phyloP scores from a whole-genome alignment of 2,888 invertebrate species.

The Lucinisca nassula region DNA sequence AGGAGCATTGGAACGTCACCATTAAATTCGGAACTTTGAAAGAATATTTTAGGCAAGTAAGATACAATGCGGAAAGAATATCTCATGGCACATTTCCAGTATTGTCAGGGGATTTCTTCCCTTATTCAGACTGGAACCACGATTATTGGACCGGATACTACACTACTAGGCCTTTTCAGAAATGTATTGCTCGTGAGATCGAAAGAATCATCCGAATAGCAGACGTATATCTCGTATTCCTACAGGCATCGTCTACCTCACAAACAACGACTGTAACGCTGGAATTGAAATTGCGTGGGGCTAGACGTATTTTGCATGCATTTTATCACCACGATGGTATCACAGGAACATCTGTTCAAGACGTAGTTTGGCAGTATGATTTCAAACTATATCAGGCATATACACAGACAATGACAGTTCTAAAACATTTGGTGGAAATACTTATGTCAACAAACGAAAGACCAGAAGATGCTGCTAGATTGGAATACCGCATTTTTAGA shows the following conservation, averaged over 20 bases:
- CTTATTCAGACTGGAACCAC: constrained; percentile 95
- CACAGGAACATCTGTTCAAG: neutral
- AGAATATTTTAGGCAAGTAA: constrained; percentile 94
- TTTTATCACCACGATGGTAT: neutral
- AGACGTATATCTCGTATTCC: neutral
- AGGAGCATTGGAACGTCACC: constrained; percentile 90
- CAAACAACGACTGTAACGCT: neutral
- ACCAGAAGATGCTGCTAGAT: neutral
- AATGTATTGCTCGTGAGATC: constrained; percentile 90
- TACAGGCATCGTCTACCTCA: neutral
- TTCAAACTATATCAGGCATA: neutral
- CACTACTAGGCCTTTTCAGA: constrained; percentile 93
- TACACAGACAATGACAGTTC: neutral
- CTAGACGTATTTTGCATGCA: neutral
- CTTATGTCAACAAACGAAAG: neutral
- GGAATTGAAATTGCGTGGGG: neutral
- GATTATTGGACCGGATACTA: constrained; percentile 99
- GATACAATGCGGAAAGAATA: constrained; percentile 9
- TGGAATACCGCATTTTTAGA: neutral
- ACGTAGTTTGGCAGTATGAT: neutral
- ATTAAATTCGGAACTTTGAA: constrained; percentile 93
- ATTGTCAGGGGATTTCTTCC: constrained; percentile 98
- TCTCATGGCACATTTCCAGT: constrained; percentile 89
- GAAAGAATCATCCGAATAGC: constrained; percentile 35
- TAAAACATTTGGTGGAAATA: neutral